Base-by-base conservation (phyloP, 2,113 vertebrate genomes). In the Theristicus caerulescens region DNA sequence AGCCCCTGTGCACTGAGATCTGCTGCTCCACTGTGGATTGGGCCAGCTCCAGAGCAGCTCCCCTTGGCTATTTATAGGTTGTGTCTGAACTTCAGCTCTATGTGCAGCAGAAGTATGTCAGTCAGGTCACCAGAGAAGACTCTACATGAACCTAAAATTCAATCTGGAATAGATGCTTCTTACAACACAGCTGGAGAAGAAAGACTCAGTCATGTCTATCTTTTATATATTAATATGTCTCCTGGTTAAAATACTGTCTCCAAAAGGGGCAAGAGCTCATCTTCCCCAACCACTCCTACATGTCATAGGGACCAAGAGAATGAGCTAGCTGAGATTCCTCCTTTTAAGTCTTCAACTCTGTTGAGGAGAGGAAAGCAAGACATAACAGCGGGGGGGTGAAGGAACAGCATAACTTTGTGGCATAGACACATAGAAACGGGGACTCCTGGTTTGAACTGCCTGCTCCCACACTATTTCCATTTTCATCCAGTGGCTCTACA, bases 371-470 rank as follows among this genome's bases (percentile, higher is more conserved):
- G 15, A 82, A 65, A 59, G 5, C 31, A 69, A 72, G 16, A 71
- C 0, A 0, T 21, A 8, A 29, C 1, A 32, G 13, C 1, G 32
- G 26, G 9, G 18, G 8, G 6, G 47, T 7, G 22, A 46, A 88
- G 47, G 7, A 73, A 13, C 42, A 51, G 4, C 10, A 55, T 11
- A 14, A 6, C 5, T 79, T 36, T 19, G 52, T 64, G 52, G 7
- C 9, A 15, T 8, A 59, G 20, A 13, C 38, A 42, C 5, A 4
- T 1, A 13, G 44, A 82, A 88, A 21, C 2, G 4, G 2, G 5
- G 13, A 78, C 5, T 32, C 29, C 36, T 86, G 14, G 4, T 64
- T 51, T 67, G 57, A 86, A 13, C 8, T 29, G 7, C 32, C 32
- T 59, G 6, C 3, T 64, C 36, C 47, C n/a, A 13, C 2, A 2